Evolutionary conservation across 2,113 vertebrate genomes (phyloP).

Genomic region (Aegithalos caudatus): DNA sequence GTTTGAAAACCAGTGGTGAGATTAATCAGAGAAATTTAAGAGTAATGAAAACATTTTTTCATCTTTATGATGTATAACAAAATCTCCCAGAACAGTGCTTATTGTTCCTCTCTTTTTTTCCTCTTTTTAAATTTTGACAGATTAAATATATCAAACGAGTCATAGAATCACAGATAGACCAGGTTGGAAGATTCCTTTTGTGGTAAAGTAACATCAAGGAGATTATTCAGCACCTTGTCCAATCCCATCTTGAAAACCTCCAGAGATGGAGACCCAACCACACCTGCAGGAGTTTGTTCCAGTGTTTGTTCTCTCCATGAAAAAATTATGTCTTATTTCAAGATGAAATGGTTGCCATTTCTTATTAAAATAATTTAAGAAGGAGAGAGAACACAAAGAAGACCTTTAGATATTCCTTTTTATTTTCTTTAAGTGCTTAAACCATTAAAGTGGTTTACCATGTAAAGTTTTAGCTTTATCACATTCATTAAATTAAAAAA

Average conservation of each 20-base stretch:
- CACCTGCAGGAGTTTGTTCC: fast-evolving
- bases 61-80: not conserved
- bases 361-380: not conserved
- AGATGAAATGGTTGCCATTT: not conserved
- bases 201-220: not conserved
- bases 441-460: not conserved
- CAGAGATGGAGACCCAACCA: not conserved
- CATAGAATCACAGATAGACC: not conserved
- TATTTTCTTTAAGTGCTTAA: not conserved
- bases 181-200: not conserved
- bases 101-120: not conserved
- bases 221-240: not conserved
- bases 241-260: not conserved
- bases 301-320: not conserved
- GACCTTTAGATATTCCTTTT: not conserved
- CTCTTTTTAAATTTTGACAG: not conserved
- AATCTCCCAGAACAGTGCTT: not conserved
- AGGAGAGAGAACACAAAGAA: not conserved
- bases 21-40: not conserved
- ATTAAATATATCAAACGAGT: not conserved
- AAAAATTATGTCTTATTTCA: not conserved
- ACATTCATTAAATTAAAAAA: not conserved
- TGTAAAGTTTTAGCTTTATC: not conserved
- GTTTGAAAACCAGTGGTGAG: not conserved
- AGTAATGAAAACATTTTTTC: not conserved